Evolutionary conservation across 2,888 invertebrate species (phyloP), one percentile per base, ranked within the genome.

Genomic region (Synergus gifuensis): DNA sequence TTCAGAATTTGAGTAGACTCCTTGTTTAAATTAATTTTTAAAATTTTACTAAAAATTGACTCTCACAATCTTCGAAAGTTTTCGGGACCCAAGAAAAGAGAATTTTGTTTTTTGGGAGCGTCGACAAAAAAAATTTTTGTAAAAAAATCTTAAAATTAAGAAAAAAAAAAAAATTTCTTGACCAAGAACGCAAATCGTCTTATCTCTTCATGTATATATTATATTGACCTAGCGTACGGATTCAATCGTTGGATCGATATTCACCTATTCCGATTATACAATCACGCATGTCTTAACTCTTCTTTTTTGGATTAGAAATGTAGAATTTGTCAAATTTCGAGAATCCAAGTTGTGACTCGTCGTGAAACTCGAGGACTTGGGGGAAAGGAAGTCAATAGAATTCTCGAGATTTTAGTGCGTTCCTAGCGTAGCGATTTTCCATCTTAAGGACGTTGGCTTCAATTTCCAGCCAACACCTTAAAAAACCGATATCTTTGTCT

Each of bases 401-500:
- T 54, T 73, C 73, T 49, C 49, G 73, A 73, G 54, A 73, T 73
- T 73, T 54, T 36, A 73, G 73, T 73, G 36, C n/a, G 54, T 49
- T 69, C 46, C 69, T 73, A 73, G 54, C n/a, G 54, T 73, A 73
- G 73, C 73, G 36, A 73, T 54, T 73, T 73, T 11, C 49, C 12
- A 73, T 73, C 11, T 36, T 28, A 28, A 28, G 3, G 28, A 28
- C 28, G 3, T 28, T 28, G 28, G 28, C 28, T 28, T 28, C 28
- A 28, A 28, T 28, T 28, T 28, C 28, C 3, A 28, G 28, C 28
- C 28, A 28, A 28, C 28, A 28, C 28, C 28, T 44, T 9, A 28
- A 28, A 69, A 67, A 36, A 54, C 4, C 36, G 11, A 78, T 64
- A 28, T 76, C 46, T 64, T 78, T 76, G 78, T 80, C 64, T 80